Evolutionary conservation across 2,797 vertebrate species (phyloP).

Genomic region (Holocentrus rufus): DNA sequence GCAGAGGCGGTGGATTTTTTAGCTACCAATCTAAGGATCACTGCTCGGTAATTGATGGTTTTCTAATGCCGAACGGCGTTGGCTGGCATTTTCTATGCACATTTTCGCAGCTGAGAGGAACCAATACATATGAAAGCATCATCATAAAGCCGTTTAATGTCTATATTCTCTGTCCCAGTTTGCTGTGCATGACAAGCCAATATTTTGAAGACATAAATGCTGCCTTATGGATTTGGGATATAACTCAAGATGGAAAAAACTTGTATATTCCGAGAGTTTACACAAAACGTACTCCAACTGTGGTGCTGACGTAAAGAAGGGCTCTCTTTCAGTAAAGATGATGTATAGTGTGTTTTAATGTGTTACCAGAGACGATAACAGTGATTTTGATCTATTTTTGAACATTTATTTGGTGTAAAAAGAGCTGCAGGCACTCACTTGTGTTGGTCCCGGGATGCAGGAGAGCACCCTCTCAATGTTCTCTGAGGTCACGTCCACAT

Average conservation of each 20-base stretch:
- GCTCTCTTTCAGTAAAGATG: neutral
- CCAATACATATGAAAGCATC: conserved; percentile 22
- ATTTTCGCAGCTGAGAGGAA: conserved; percentile 44
- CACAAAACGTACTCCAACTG: neutral
- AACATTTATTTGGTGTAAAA: neutral
- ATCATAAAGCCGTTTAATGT: conserved; percentile 28
- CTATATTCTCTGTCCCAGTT: conserved; percentile 20
- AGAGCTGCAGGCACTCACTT: conserved; percentile 80
- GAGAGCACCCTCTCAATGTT: conserved; percentile 97
- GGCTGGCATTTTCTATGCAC: conserved; percentile 48
- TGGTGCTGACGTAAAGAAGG: neutral
- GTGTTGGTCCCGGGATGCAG: conserved; percentile 93
- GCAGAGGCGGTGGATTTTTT: conserved; percentile 32
- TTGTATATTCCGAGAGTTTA: neutral
- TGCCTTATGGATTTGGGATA: neutral
- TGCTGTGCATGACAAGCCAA: conserved; percentile 8
- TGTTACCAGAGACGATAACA: neutral
- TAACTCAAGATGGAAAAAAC: conserved; percentile 10
- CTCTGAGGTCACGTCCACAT: conserved; percentile 93
- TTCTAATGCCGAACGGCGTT: conserved; percentile 33
- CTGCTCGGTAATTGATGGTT: conserved; percentile 58
- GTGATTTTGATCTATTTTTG: neutral
- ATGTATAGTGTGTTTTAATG: neutral
- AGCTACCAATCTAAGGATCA: conserved; percentile 60
- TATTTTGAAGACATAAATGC: conserved; percentile 1